A percentile compares a stretch with the other conserved stretches of the same genome.
phyloP scores from a whole-genome alignment of 2,113 vertebrate genomes.

The Callopanchax toddi region DNA sequence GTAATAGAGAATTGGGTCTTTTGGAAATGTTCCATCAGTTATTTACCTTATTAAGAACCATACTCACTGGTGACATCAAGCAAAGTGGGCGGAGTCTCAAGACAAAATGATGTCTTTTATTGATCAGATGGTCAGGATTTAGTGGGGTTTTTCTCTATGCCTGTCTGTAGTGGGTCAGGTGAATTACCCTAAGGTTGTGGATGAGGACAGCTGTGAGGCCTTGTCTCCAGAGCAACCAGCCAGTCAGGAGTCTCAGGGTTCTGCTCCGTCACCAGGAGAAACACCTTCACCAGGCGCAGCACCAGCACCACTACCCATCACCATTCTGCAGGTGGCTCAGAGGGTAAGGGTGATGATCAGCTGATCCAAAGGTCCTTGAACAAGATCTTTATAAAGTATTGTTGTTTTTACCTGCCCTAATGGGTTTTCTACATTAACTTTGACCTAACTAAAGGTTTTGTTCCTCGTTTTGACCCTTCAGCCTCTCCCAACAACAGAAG shows the following conservation, averaged over 20 bases:
- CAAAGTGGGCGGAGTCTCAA: too few species aligned
- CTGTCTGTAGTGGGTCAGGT: slow-evolving; percentile 82
- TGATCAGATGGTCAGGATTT: too few species aligned
- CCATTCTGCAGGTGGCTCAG: slow-evolving; percentile 70
- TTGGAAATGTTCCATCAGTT: too few species aligned
- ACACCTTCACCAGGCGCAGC: slow-evolving; percentile 77
- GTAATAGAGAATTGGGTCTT: too few species aligned
- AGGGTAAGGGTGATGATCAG: too few species aligned
- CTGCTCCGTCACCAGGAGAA: slow-evolving; percentile 88
- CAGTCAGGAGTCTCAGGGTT: slow-evolving; percentile 94
- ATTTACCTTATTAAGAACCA: too few species aligned
- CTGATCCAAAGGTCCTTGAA: too few species aligned
- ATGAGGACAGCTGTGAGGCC: slow-evolving; percentile 95
- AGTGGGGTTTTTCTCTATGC: too few species aligned
- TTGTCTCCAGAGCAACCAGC: slow-evolving; percentile 95
- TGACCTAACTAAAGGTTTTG: background rate
- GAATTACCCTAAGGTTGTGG: slow-evolving; percentile 89
- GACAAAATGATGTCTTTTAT: too few species aligned
- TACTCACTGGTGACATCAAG: too few species aligned
- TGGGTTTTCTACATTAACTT: background rate
- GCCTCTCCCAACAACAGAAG: slow-evolving; percentile 84
- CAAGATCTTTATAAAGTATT: too few species aligned
- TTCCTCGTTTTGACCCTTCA: slow-evolving; percentile 50
- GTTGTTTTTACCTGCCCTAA: background rate
- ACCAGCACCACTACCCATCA: slow-evolving; percentile 56